phyloP scores from a whole-genome alignment of 2,797 vertebrate genomes.

The Cephalopachus bancanus region DNA sequence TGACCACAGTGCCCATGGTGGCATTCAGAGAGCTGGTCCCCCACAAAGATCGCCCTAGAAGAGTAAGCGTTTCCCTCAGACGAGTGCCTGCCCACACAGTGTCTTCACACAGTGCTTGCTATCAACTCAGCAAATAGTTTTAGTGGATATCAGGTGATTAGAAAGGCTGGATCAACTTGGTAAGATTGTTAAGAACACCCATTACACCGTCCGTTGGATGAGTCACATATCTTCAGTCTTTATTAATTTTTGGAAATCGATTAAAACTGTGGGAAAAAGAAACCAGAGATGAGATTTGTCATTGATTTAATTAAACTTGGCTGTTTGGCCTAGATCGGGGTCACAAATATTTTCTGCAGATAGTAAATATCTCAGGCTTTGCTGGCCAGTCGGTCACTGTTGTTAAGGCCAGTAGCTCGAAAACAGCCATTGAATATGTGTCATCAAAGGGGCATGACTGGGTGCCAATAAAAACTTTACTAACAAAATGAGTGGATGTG shows the following conservation, averaged over 20 bases:
- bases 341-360: neutral
- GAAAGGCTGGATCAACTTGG: neutral
- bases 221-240: neutral
- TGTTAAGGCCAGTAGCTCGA: neutral
- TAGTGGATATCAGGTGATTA: neutral
- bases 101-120: neutral
- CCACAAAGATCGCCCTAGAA: rapidly evolving
- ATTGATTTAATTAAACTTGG: neutral
- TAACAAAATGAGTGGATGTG: neutral
- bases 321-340: neutral
- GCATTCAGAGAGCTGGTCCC: neutral
- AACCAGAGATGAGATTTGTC: neutral
- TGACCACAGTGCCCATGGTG: neutral
- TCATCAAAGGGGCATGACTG: rapidly evolving
- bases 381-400: neutral
- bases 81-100: neutral
- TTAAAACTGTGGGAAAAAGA: neutral
- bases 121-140: neutral
- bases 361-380: neutral
- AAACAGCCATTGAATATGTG: neutral
- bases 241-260: neutral
- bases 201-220: neutral
- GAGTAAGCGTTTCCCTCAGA: neutral
- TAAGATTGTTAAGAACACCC: neutral
- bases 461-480: neutral